Evolutionary conservation across 1,140 invertebrate species (phyloP), one percentile per base, ranked within the genome.

Genomic region (Aricia agestis): DNA sequence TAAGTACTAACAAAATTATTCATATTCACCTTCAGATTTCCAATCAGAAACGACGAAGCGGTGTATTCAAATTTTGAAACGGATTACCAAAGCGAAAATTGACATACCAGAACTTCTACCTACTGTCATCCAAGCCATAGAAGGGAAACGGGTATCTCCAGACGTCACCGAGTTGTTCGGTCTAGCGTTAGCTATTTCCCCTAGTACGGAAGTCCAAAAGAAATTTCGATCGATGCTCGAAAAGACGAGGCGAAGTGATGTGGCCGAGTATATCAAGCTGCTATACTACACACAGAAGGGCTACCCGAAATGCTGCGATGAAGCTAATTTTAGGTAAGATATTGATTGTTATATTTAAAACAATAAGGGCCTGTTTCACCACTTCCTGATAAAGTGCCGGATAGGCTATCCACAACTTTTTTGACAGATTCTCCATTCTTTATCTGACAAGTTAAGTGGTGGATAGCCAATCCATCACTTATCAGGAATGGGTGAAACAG

Each of bases 251-350:
- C 67, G 57, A 31, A 75, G 31, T n/a, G 69, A 72, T 10, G 52
- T 36, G 7, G 70, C 36, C 2, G 68, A 76, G 4, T 83, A 76
- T 52, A 65, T 83, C 0, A 78, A 77, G 19, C 58, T 79, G 61
- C 15, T 83, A 65, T 76, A 76, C 67, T 75, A 78, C 57, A 73
- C 72, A 1, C 74, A 76, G 41, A 72, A 65, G 9, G 77, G 70
- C 0, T 80, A 65, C 25, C 70, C 72, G 0, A 45, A n/a, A 1
- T 68, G 73, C 41, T 82, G 80, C 36, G 76, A 79, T 41, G 73
- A 73, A 4, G 59, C 32, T 5, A 76, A 78, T 45, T 78, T 81
- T 45, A 75, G 76, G 82, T 77, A 45, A 69, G 69, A 74, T 25
- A 65, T 41, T 66, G 3, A 17, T 36, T 66, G 63, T 36, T 25